phyloP scores from a whole-genome alignment of 2,113 vertebrate genomes.

The Otis tarda region DNA sequence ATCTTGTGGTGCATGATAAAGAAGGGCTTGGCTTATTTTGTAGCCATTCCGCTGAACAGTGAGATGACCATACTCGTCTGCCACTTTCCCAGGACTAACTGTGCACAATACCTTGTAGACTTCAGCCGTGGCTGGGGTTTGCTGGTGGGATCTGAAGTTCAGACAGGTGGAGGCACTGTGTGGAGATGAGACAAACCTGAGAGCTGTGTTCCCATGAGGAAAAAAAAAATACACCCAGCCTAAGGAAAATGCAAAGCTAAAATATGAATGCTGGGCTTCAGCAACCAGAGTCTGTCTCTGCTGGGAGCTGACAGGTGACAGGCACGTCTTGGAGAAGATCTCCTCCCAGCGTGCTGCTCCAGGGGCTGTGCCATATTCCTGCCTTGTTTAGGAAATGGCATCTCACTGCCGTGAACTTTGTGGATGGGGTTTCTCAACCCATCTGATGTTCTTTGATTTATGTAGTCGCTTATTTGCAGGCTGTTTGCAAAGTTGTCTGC shows the following conservation, averaged over 20 bases:
- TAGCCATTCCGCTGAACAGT: not conserved
- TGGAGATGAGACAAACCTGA: not conserved
- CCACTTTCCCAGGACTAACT: accelerated
- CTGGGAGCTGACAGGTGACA: accelerated
- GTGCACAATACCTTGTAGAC: accelerated
- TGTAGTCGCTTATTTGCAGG: not conserved
- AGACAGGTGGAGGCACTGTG: not conserved
- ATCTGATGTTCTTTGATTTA: not conserved
- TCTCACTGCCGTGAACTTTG: not conserved
- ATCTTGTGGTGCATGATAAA: not conserved
- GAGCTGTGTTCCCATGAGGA: not conserved
- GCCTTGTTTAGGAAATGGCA: not conserved
- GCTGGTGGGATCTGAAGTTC: accelerated
- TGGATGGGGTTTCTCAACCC: not conserved
- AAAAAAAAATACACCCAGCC: not conserved
- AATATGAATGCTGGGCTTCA: not conserved
- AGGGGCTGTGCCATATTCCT: not conserved
- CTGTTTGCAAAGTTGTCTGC: not conserved
- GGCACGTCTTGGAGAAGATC: not conserved
- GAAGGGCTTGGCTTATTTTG: not conserved
- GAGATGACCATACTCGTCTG: not conserved
- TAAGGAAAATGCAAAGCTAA: not conserved
- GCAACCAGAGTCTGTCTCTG: accelerated
- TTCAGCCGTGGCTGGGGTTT: not conserved
- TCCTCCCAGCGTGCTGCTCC: accelerated